Percentiles rank a stretch among this genome's conserved stretches.
Evolutionary conservation across 2,113 vertebrate species (phyloP).

Genomic region (Limanda limanda): DNA sequence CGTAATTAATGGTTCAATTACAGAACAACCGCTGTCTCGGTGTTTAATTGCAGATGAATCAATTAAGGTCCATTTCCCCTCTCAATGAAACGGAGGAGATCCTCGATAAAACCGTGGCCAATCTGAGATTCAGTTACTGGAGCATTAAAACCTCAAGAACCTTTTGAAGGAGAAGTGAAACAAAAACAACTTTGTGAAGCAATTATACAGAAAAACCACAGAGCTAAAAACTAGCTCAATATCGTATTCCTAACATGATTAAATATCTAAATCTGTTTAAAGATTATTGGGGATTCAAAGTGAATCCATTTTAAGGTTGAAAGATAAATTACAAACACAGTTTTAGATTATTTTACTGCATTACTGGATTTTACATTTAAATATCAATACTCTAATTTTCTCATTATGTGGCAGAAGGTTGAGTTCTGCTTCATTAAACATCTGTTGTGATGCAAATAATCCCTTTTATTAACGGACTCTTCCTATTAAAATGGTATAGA

Average conservation of each 20-base stretch:
- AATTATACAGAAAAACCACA: slow-evolving; percentile 36
- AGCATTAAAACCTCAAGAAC: slow-evolving; percentile 53
- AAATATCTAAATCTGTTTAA: slow-evolving; percentile 18
- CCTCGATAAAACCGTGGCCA: slow-evolving; percentile 42
- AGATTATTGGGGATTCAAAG: background rate
- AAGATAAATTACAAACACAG: background rate
- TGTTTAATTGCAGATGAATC: slow-evolving; percentile 70
- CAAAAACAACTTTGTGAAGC: slow-evolving; percentile 35
- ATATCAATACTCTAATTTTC: slow-evolving; percentile 13
- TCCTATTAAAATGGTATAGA: too few species aligned
- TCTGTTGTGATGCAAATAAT: background rate
- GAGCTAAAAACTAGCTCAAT: slow-evolving; percentile 29
- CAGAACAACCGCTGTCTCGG: slow-evolving; percentile 33
- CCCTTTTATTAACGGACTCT: too few species aligned
- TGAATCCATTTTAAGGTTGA: background rate
- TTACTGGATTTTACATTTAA: slow-evolving; percentile 20
- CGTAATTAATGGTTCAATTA: slow-evolving; percentile 74
- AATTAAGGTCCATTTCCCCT: slow-evolving; percentile 36
- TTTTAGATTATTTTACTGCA: background rate
- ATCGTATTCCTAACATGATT: slow-evolving; percentile 32
- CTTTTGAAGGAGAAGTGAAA: slow-evolving; percentile 21
- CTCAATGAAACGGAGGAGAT: slow-evolving; percentile 34
- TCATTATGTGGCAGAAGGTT: background rate
- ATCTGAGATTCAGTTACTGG: slow-evolving; percentile 53
- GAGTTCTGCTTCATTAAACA: background rate